phyloP scores from a whole-genome alignment of 2,888 invertebrate genomes.

The Odontothrips loti region DNA sequence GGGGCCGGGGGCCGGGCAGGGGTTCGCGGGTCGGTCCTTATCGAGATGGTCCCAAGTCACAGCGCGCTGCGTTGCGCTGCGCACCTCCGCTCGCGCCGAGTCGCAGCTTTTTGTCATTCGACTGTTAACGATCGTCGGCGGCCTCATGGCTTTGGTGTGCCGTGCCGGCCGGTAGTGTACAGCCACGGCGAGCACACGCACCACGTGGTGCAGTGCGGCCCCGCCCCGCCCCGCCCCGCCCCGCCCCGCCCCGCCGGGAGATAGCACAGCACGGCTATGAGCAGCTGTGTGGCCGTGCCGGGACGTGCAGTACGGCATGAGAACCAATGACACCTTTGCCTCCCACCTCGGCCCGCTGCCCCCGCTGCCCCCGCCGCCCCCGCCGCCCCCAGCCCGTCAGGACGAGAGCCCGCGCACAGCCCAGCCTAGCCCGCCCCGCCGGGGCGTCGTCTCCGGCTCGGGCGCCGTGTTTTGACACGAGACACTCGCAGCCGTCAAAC shows the following conservation, averaged over 20 bases:
- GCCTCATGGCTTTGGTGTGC: too few relatives aligned
- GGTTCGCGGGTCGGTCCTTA: too few relatives aligned
- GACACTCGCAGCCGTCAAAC: not conserved
- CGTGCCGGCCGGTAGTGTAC: too few relatives aligned
- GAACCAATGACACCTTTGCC: not conserved
- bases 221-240: not conserved
- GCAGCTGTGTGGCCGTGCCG: too few relatives aligned
- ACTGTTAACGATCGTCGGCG: too few relatives aligned
- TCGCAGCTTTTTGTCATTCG: too few relatives aligned
- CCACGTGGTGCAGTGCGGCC: not conserved
- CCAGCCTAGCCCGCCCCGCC: not conserved
- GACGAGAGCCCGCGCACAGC: not conserved
- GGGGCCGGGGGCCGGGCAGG: not conserved
- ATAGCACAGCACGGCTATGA: not conserved
- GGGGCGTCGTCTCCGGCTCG: too few relatives aligned
- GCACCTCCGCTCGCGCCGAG: too few relatives aligned
- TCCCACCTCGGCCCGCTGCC: not conserved
- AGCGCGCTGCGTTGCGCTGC: too few relatives aligned
- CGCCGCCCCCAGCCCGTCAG: not conserved
- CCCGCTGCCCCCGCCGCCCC: not conserved
- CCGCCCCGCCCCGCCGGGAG: not conserved
- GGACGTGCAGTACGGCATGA: too few relatives aligned
- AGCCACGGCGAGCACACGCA: not conserved
- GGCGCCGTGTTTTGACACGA: not conserved
- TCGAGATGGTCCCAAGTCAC: too few relatives aligned